Base-by-base conservation (phyloP, 2,888 invertebrate species). In the Lepidocyrtinus sp. region DNA sequence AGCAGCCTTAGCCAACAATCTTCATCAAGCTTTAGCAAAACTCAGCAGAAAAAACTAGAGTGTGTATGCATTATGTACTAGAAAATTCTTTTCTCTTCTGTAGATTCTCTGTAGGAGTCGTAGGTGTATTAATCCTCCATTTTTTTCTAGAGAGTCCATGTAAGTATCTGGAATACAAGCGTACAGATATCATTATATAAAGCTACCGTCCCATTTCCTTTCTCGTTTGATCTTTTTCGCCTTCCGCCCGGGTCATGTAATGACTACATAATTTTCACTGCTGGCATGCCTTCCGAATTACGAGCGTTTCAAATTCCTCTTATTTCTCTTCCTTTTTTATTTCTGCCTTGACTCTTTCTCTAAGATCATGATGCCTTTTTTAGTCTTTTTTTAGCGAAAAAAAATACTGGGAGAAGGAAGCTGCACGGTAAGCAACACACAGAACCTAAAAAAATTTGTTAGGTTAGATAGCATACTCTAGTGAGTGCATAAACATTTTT, bases 211-310 rank as follows among this genome's bases (percentile, higher is more conserved):
- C 69, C 76, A 67, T 63, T 76, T 72, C 76, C 73, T 77, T 73
- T 77, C 76, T 70, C 75, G 71, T 75, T 75, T 81, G 75, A 72
- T 71, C 71, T 81, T 72, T 76, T 75, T 70, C 72, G 75, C 81
- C 59, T 75, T 75, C 75, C 75, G 65, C 80, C 69, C 74, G 73
- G 73, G 76, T 81, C 81, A 77, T 77, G 81, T 81, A 77, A 81
- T 81, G 81, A 81, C 81, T 81, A 81, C 81, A 81, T 81, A 81
- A 81, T 81, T 81, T 81, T 81, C 70, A 73, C 81, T 73, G 70
- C 77, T 74, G 81, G 77, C 81, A 74, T 77, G 74, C 81, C 76
- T 69, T 81, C 74, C 74, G 77, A 76, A 81, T 81, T 74, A 77
- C 77, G 59, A 77, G 65, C 71, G 59, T 46, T 75, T 71, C 71